Evolutionary conservation across 2,113 vertebrate species (phyloP).

Genomic region (Vicugna pacos): DNA sequence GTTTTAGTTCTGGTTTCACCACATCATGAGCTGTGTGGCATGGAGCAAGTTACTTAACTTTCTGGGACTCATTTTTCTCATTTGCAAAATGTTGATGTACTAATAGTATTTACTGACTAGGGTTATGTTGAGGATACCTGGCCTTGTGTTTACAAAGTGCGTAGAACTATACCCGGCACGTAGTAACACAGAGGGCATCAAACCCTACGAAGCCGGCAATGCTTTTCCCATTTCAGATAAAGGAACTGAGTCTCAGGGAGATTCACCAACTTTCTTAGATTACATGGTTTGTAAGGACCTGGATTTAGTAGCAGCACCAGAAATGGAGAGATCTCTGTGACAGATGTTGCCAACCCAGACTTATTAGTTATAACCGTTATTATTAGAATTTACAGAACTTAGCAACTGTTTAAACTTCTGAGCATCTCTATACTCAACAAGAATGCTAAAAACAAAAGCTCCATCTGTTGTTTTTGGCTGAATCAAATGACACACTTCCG

Average conservation of each 20-base stretch:
- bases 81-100: neutral
- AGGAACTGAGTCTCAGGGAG: neutral
- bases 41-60: neutral
- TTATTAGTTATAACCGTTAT: neutral
- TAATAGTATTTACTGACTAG: neutral
- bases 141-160: neutral
- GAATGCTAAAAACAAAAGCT: neutral
- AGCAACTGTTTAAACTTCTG: neutral
- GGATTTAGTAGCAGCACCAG: neutral
- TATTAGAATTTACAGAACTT: neutral
- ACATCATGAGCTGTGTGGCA: neutral
- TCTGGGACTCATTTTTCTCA: neutral
- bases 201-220: neutral
- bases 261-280: neutral
- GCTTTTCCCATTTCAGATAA: neutral
- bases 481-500: neutral
- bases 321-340: neutral
- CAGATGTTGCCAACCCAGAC: neutral
- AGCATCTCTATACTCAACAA: neutral
- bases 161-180: neutral
- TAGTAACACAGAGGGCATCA: neutral
- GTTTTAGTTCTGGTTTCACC: neutral
- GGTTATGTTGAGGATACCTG: neutral
- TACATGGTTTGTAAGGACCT: neutral
- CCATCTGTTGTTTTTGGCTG: slow-evolving; percentile 4